Evolutionary conservation across 2,113 vertebrate genomes (phyloP).

Genomic region (Falcunculus frontatus): DNA sequence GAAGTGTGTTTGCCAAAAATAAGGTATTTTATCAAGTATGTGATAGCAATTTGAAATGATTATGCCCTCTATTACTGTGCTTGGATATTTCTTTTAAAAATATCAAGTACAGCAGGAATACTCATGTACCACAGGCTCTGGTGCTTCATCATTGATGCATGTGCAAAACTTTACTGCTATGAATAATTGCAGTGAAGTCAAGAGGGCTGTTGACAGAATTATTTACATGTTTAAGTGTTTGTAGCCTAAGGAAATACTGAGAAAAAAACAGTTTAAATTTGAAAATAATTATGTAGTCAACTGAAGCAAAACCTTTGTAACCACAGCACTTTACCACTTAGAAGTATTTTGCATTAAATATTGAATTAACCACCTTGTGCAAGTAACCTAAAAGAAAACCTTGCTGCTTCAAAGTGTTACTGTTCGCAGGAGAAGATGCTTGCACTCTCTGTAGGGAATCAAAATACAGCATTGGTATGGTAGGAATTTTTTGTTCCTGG

Average conservation of each 20-base stretch:
- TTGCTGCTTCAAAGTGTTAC: neutral
- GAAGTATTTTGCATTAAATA: neutral
- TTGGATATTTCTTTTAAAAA: neutral
- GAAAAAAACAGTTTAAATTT: neutral
- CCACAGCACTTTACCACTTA: neutral
- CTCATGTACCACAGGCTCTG: neutral
- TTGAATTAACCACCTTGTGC: neutral
- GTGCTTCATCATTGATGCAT: neutral
- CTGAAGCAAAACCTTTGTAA: neutral
- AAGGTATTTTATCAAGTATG: neutral
- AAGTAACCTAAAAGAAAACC: neutral
- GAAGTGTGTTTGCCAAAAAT: neutral
- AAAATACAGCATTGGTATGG: neutral
- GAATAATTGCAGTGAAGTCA: neutral
- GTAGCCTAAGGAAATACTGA: neutral
- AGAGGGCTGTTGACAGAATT: neutral
- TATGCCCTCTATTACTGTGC: neutral
- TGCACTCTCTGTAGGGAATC: neutral
- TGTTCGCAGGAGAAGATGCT: neutral
- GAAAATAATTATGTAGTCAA: neutral
- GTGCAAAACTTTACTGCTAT: neutral
- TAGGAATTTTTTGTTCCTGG: neutral
- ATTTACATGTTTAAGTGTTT: neutral
- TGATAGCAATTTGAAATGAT: neutral
- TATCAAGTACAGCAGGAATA: neutral